A percentile compares a stretch with the other conserved stretches of the same genome.
Evolutionary conservation across 2,797 vertebrate genomes (phyloP).

Genomic region (Hydrolagus colliei): DNA sequence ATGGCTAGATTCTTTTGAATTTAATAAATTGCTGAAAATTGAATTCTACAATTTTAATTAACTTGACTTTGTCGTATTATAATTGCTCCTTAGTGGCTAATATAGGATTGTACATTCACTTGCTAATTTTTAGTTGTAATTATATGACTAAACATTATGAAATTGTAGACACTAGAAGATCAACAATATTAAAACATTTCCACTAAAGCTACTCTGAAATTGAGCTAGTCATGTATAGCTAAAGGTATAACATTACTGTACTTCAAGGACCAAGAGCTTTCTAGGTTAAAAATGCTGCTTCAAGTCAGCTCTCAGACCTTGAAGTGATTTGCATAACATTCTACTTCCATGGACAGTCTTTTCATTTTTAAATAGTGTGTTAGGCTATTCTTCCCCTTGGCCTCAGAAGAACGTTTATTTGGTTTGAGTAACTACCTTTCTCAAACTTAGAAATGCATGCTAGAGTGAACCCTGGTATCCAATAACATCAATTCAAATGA

Average conservation of each 20-base stretch:
- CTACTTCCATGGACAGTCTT: too few relatives aligned
- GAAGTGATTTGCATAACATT: too few relatives aligned
- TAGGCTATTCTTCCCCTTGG: too few relatives aligned
- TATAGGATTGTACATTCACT: neutral
- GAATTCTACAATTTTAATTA: neutral
- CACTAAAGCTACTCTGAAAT: neutral
- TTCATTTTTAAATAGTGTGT: too few relatives aligned
- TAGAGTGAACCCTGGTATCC: neutral
- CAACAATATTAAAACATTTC: neutral
- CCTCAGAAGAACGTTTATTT: too few relatives aligned
- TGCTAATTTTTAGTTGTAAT: neutral
- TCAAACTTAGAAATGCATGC: conserved; percentile 36
- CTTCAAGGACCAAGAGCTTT: too few relatives aligned
- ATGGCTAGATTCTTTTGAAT: neutral
- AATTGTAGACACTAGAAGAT: neutral
- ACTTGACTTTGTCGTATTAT: neutral
- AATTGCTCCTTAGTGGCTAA: neutral
- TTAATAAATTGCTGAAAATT: neutral
- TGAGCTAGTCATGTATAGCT: neutral
- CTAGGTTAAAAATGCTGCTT: too few relatives aligned
- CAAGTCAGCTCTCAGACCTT: too few relatives aligned
- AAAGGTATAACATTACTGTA: neutral
- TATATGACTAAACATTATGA: neutral
- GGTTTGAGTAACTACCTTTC: neutral
- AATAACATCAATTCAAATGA: neutral